phyloP scores from a whole-genome alignment of 2,888 invertebrate species.

The Phengaris alcon region DNA sequence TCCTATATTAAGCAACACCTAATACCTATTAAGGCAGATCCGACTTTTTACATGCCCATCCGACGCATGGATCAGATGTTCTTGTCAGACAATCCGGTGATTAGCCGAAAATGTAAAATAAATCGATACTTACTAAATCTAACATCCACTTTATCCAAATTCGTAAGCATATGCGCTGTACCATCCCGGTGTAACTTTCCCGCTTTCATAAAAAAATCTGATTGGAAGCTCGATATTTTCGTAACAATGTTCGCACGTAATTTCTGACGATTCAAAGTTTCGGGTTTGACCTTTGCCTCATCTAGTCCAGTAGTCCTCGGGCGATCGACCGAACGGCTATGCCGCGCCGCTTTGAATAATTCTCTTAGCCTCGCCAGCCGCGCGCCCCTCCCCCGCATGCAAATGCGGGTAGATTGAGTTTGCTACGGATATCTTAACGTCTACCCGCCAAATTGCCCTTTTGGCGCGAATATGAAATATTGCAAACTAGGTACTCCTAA shows the following conservation, averaged over 20 bases:
- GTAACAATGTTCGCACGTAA: neutral
- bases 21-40: no score
- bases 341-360: constrained; percentile 69
- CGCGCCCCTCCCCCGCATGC: constrained; percentile 53
- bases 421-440: constrained; percentile 36
- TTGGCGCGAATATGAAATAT: constrained; percentile 26
- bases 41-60: no score
- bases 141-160: no score
- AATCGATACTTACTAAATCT: no score
- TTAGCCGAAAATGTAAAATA: no score
- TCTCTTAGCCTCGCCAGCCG: constrained; percentile 60
- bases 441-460: constrained; percentile 30
- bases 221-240: neutral
- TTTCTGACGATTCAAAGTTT: constrained; percentile 2
- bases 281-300: constrained; percentile 42
- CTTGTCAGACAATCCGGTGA: no score
- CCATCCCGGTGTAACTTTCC: no score
- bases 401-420: constrained; percentile 67
- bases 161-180: no score
- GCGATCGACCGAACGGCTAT: constrained; percentile 46
- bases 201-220: no score
- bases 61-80: no score
- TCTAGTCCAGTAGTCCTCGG: constrained; percentile 37
- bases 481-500: constrained; percentile 22
- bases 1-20: no score